A percentile compares a stretch with the other conserved stretches of the same genome.
Conservation (phyloP, 2,888 invertebrate species). For the Anthrax anthrax region DNA sequence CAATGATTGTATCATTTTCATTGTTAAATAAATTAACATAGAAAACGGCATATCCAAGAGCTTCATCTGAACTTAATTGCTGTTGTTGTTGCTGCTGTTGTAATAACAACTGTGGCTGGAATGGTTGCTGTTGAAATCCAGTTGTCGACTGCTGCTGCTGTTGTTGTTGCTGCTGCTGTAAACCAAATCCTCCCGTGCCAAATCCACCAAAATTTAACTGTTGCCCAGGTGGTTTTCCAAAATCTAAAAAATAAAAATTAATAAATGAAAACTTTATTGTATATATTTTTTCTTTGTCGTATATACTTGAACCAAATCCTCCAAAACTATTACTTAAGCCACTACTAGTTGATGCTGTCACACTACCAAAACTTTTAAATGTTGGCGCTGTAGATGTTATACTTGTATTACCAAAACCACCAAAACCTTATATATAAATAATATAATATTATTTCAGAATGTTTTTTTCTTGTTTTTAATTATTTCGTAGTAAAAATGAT, state of each 20-base stretch:
- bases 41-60: conserved; percentile 57
- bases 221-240: conserved; percentile 29
- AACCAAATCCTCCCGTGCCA: conserved; percentile 37
- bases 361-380: conserved; percentile 35
- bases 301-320: conserved; percentile 15
- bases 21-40: conserved; percentile 81
- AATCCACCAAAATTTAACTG: conserved; percentile 38
- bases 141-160: conserved; percentile 33
- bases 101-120: conserved; percentile 10
- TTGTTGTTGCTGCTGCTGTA: conserved; percentile 35
- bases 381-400: conserved; percentile 29
- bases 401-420: conserved; percentile 18
- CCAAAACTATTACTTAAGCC: too few relatives aligned
- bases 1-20: conserved; percentile 84
- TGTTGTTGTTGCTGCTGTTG: conserved; percentile 37
- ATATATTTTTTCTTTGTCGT: background rate
- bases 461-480: background rate
- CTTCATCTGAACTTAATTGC: conserved; percentile 48
- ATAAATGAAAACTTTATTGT: background rate
- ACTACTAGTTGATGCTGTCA: conserved; percentile 20
- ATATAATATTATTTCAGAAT: too few relatives aligned
- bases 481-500: background rate
- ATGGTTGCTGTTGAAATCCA: conserved; percentile 18
- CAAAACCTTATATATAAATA: too few relatives aligned
- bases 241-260: conserved; percentile 14